phyloP scores from a whole-genome alignment of 2,888 invertebrate genomes.

The Pachycephus smyrnensis region DNA sequence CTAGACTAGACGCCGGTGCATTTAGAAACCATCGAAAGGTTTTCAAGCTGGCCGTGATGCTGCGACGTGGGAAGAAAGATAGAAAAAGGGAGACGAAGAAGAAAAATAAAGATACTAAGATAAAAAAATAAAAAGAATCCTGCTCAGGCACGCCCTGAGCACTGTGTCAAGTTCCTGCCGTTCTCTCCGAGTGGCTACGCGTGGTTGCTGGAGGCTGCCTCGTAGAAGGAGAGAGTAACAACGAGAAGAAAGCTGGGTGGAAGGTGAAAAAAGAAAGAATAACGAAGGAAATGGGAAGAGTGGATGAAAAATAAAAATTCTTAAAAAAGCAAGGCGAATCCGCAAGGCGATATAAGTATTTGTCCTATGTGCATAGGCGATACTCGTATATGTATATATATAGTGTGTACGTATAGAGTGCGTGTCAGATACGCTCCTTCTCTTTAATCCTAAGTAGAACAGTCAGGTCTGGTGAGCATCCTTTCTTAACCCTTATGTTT shows the following conservation, averaged over 20 bases:
- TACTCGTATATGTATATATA: neutral
- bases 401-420: too few species aligned
- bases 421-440: neutral
- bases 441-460: neutral
- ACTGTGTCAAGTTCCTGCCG: neutral
- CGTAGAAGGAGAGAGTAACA: neutral
- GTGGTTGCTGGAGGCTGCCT: neutral
- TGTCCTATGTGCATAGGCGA: neutral
- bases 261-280: neutral
- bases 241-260: neutral
- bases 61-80: neutral
- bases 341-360: neutral
- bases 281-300: neutral
- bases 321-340: neutral
- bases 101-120: conserved; percentile 16
- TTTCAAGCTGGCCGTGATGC: neutral
- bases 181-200: neutral
- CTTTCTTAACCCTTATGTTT: neutral
- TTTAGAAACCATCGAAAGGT: neutral
- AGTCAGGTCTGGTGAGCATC: neutral
- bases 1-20: neutral
- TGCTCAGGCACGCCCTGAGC: neutral
- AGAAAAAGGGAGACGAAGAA: conserved; percentile 15
- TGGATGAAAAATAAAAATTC: neutral
- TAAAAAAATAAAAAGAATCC: neutral